Conservation (phyloP, 2,888 invertebrate genomes). For the Cotesia congregata region DNA sequence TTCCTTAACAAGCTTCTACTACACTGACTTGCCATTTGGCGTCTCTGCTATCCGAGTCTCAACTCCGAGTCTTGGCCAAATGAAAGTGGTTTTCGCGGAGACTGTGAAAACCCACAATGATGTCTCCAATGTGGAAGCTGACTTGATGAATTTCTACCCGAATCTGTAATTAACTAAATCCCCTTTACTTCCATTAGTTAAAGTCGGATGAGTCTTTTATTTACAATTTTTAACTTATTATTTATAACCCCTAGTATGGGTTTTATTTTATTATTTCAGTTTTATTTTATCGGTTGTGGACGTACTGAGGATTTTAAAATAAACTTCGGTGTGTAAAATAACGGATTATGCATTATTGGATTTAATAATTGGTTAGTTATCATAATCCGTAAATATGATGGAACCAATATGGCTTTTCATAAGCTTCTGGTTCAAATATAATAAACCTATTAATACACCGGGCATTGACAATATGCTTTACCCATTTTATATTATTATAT, state of each 20-base stretch:
- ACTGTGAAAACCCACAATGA: constrained; percentile 28
- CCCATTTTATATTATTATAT: constrained; percentile 38
- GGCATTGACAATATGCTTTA: constrained; percentile 44
- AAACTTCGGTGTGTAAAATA: constrained; percentile 32
- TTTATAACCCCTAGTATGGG: not conserved
- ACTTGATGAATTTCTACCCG: constrained; percentile 6
- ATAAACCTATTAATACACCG: constrained; percentile 54
- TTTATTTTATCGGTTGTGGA: not conserved
- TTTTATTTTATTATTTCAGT: not conserved
- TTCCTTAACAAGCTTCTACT: constrained; percentile 25
- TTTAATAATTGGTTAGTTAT: constrained; percentile 49
- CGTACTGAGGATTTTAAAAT: not conserved
- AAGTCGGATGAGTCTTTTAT: not conserved
- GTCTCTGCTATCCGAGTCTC: constrained; percentile 5
- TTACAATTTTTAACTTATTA: not conserved
- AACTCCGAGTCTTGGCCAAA: constrained; percentile 22
- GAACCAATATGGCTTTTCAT: constrained; percentile 49
- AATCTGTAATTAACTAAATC: constrained; percentile 27
- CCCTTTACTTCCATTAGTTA: not conserved
- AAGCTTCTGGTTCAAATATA: constrained; percentile 32
- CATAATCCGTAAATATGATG: constrained; percentile 54
- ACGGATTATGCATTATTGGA: constrained; percentile 53
- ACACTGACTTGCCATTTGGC: constrained; percentile 17
- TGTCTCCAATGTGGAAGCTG: constrained; percentile 2
- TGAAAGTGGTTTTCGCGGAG: constrained; percentile 32